phyloP scores from a whole-genome alignment of 92 coral and sea anemone species.

The Heliopora coerulea region DNA sequence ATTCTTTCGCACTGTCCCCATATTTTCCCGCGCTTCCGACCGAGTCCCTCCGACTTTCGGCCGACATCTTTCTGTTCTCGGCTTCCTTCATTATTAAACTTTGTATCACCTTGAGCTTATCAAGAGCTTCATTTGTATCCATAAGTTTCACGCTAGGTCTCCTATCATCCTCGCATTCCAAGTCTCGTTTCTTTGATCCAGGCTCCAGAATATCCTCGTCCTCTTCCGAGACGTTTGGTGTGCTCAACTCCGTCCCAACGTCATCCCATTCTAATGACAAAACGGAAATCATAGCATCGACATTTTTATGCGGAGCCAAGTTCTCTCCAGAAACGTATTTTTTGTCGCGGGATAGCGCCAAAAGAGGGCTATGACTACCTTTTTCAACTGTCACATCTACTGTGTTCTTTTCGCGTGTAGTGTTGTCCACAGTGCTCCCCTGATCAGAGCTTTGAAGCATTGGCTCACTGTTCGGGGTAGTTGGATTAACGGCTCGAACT shows the following conservation, averaged over 20 bases:
- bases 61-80: slow-evolving; percentile 29
- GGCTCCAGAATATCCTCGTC: not conserved
- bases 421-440: not conserved
- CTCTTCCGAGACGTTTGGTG: slow-evolving; percentile 36
- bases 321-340: slow-evolving; percentile 18
- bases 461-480: not conserved
- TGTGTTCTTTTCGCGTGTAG: not conserved
- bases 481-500: not conserved
- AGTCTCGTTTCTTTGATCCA: not conserved
- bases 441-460: not conserved
- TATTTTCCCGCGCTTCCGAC: slow-evolving; percentile 36
- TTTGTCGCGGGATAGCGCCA: slow-evolving; percentile 37
- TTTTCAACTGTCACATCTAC: not conserved
- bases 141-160: slow-evolving; percentile 40
- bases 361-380: slow-evolving; percentile 25
- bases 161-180: slow-evolving; percentile 4
- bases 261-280: slow-evolving; percentile 42
- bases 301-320: not conserved
- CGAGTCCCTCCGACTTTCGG: not conserved
- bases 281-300: slow-evolving; percentile 9
- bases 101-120: slow-evolving; percentile 33
- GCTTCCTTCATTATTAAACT: slow-evolving; percentile 41
- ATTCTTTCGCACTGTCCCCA: not conserved
- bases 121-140: slow-evolving; percentile 39
- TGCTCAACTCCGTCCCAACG: slow-evolving; percentile 32